These are phyloP conservation scores for Pseudococcus viburni DNA, from an alignment of 2,888 invertebrate species.

Conservation along the genomic window DNA sequence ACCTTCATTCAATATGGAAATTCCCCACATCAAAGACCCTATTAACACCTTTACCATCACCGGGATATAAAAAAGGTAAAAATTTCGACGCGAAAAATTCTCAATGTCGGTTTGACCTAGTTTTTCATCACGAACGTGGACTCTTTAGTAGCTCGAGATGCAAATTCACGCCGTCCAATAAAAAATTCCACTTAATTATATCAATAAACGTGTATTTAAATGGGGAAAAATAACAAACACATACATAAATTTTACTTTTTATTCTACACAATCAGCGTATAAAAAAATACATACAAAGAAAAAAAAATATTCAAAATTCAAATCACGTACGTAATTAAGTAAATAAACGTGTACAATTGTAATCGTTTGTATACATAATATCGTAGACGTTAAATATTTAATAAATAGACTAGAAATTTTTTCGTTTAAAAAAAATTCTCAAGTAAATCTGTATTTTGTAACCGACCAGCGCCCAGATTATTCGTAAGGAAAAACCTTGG, in stretches of 20 bases:
- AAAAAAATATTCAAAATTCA: slow-evolving; percentile 35
- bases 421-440: slow-evolving; percentile 23
- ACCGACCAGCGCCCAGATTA: background rate
- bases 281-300: slow-evolving; percentile 9
- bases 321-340: slow-evolving; percentile 48
- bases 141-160: background rate
- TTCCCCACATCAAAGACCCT: slow-evolving; percentile 4
- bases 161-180: slow-evolving; percentile 5
- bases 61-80: background rate
- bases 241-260: slow-evolving; percentile 47
- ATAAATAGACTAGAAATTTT: slow-evolving; percentile 52
- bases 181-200: slow-evolving; percentile 39
- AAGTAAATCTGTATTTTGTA: background rate
- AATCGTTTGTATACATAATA: slow-evolving; percentile 39
- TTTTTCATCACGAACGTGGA: background rate
- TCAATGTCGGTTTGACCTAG: background rate
- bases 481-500: background rate
- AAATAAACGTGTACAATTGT: slow-evolving; percentile 47
- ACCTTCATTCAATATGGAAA: background rate
- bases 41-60: background rate
- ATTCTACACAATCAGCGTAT: slow-evolving; percentile 44
- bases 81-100: background rate
- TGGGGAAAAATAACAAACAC: slow-evolving; percentile 38
- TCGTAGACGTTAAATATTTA: slow-evolving; percentile 35
- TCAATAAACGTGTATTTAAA: slow-evolving; percentile 57